These are phyloP conservation scores for Cyprinus carpio DNA, from an alignment of 2,113 vertebrate genomes.

Conservation along the genomic window DNA sequence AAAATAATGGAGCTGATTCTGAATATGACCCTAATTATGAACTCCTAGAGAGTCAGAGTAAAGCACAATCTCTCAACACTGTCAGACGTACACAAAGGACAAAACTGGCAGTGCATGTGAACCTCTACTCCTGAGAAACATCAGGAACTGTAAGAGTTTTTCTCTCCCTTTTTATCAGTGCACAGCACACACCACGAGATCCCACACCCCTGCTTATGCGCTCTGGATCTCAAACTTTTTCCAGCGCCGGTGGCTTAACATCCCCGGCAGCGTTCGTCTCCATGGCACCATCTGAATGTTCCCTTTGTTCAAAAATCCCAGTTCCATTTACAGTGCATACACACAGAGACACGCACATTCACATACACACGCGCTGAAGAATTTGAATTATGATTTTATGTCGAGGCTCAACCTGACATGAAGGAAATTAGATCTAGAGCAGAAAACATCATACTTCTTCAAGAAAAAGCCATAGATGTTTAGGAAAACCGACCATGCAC, in stretches of 20 bases:
- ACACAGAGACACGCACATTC: constrained; percentile 37
- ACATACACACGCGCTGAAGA: constrained; percentile 39
- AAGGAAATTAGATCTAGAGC: constrained; percentile 55
- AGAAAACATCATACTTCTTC: constrained; percentile 46
- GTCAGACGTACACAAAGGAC: constrained; percentile 5
- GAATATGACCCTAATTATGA: neutral
- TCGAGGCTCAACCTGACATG: constrained; percentile 36
- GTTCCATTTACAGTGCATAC: constrained; percentile 41
- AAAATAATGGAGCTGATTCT: neutral
- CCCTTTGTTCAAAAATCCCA: constrained; percentile 59
- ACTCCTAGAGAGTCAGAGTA: neutral
- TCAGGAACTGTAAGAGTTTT: neutral
- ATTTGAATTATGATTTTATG: constrained; percentile 56
- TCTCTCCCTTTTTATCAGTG: constrained; percentile 47
- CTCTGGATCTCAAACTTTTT: constrained; percentile 46
- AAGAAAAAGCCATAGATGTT: constrained; percentile 36
- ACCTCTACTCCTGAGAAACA: neutral
- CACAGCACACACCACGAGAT: constrained; percentile 23
- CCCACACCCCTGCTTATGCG: constrained; percentile 23
- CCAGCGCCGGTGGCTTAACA: constrained; percentile 52
- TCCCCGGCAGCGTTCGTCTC: constrained; percentile 53
- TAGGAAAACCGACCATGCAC: constrained; percentile 18
- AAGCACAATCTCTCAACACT: neutral
- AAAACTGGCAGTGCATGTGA: neutral
- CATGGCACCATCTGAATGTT: constrained; percentile 57